phyloP scores from a whole-genome alignment of 2,113 vertebrate species.

The Pluvianellus socialis region DNA sequence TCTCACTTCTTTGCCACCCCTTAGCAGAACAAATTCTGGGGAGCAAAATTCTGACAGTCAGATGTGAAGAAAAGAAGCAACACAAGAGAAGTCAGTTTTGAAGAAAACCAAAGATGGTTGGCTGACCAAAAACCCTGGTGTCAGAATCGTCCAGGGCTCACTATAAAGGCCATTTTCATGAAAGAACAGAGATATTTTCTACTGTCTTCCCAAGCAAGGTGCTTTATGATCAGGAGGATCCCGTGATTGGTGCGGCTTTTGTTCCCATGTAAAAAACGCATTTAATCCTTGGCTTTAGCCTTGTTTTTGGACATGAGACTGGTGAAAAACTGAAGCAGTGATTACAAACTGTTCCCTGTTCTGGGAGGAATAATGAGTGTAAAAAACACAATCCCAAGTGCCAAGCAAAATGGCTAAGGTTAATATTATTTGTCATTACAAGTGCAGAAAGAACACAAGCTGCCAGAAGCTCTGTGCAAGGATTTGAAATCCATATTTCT shows the following conservation, averaged over 20 bases:
- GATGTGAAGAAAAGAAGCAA: neutral
- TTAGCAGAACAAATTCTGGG: neutral
- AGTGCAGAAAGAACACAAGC: slow-evolving; percentile 30
- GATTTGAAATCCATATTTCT: slow-evolving; percentile 14
- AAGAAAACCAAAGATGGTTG: neutral
- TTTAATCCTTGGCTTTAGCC: neutral
- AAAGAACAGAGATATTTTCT: neutral
- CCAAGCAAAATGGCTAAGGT: slow-evolving; percentile 53
- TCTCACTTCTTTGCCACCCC: neutral
- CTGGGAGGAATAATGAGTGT: neutral
- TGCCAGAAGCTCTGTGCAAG: slow-evolving; percentile 22
- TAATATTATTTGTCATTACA: slow-evolving; percentile 47
- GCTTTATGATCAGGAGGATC: neutral
- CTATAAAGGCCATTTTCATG: neutral
- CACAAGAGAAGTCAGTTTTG: neutral
- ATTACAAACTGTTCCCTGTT: slow-evolving; percentile 25
- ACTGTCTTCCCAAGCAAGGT: neutral
- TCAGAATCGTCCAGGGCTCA: neutral
- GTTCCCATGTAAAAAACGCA: neutral
- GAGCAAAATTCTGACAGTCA: neutral
- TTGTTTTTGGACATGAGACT: neutral
- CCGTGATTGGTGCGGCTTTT: neutral
- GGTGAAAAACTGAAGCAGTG: slow-evolving; percentile 4
- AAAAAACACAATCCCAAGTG: slow-evolving; percentile 26
- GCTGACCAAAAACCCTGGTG: neutral